These are phyloP conservation scores for Halocaridina rubra DNA, from an alignment of 2,888 invertebrate genomes.

Conservation along the genomic window DNA sequence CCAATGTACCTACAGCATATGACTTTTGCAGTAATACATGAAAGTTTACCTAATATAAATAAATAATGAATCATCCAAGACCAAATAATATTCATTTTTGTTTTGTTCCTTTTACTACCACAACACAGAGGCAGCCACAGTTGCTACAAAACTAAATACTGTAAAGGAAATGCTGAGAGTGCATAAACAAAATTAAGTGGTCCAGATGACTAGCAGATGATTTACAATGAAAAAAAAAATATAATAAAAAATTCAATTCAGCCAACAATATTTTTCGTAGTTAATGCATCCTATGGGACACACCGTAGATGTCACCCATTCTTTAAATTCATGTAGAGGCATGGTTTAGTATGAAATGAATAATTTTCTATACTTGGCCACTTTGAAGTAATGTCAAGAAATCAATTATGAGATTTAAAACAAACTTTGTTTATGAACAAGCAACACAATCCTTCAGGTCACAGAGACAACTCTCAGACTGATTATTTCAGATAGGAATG, in stretches of 20 bases:
- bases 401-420: background rate
- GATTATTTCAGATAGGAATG: background rate
- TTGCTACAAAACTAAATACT: conserved; percentile 32
- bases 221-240: too few relatives aligned
- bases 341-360: too few relatives aligned
- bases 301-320: too few relatives aligned
- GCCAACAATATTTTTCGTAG: too few relatives aligned
- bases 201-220: background rate
- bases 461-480: conserved; percentile 18
- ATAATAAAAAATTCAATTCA: too few relatives aligned
- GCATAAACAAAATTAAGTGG: conserved; percentile 18
- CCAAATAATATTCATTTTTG: conserved; percentile 5
- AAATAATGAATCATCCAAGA: conserved; percentile 31
- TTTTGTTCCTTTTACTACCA: conserved; percentile 34
- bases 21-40: conserved; percentile 28
- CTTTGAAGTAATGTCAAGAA: too few relatives aligned
- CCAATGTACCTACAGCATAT: background rate
- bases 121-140: conserved; percentile 52
- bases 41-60: conserved; percentile 18
- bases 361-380: too few relatives aligned
- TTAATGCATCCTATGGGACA: too few relatives aligned
- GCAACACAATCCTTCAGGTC: conserved; percentile 11
- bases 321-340: too few relatives aligned
- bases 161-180: conserved; percentile 10
- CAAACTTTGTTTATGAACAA: conserved; percentile 29